Evolutionary conservation across 2,113 vertebrate species (phyloP), one percentile per base, ranked within the genome.

Genomic region (Capreolus pygargus): DNA sequence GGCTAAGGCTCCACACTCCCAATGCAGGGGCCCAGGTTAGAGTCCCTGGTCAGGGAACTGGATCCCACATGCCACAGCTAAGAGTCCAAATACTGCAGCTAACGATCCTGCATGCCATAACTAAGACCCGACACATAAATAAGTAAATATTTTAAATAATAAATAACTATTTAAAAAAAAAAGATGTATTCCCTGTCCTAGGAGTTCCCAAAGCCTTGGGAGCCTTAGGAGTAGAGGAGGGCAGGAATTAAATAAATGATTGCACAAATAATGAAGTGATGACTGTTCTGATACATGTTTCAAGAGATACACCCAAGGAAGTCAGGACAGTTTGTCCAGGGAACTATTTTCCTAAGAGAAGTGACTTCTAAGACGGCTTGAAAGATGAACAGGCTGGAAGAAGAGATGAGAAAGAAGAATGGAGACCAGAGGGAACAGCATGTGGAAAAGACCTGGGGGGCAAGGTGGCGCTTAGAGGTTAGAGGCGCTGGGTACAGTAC

Each of bases 81-180:
- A 76, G 21, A 27, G 36, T 14, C 23, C 36, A 43, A 12, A 43
- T 4, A 7, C 36, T 7, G 12, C 70, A 76, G 13, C 70, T 76
- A 43, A 25, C 10, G 1, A 13, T 27, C 70, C 36, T 14, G 70
- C 1, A 1, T 43, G 70, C 70, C 12, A 0, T 76, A 12, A 43
- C 70, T 27, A 43, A 14, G 36, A 43, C 23, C 70, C 1, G 1
- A 76, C 70, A 76, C 70, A 27, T 15, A 27, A 43, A 43, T 43
- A 27, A 76, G 23, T 43, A 43, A 43, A 43, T 27, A 27, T 43
- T 43, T 74, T 39, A 27, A 43, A 76, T 39, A 74, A 25, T 39
- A 64, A n/a, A 64, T 67, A 67, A 58, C 4, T 64, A 70, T 9
- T 60, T 28, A 39, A 25, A 14, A 64, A 43, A 28, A 61, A 82